phyloP scores from a whole-genome alignment of 2,113 vertebrate species.

The Illadopsis cleaveri region DNA sequence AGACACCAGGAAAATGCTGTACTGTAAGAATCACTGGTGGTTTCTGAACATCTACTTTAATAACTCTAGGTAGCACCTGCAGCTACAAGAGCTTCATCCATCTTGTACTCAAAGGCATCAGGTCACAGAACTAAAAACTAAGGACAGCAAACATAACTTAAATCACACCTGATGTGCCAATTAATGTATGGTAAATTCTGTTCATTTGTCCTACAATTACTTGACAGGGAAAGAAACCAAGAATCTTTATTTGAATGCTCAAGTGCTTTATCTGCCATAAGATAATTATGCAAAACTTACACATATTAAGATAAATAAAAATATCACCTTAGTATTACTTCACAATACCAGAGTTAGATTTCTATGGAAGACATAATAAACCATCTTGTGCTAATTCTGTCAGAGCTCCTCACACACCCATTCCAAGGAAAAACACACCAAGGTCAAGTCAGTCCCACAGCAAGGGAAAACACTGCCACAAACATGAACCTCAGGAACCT shows the following conservation, averaged over 20 bases:
- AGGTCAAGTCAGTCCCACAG: background rate
- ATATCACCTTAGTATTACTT: background rate
- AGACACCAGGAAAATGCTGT: background rate
- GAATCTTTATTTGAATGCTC: background rate
- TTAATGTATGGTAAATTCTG: background rate
- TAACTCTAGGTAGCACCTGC: background rate
- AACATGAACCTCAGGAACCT: constrained; percentile 42
- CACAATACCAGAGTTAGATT: background rate
- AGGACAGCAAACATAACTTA: background rate
- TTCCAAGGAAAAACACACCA: background rate
- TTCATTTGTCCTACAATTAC: background rate
- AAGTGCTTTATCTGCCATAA: background rate
- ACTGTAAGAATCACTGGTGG: background rate
- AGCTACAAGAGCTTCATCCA: background rate
- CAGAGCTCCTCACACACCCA: background rate
- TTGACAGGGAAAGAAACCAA: background rate
- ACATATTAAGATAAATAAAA: background rate
- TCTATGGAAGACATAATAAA: background rate
- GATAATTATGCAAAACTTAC: background rate
- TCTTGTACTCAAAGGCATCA: background rate
- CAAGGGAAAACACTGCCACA: background rate
- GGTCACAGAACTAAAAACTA: background rate
- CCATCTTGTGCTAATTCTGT: background rate
- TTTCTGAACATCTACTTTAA: background rate
- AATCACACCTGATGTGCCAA: background rate